Evolutionary conservation across 2,888 invertebrate species (phyloP), one percentile per base, ranked within the genome.

Genomic region (Spodoptera exigua): DNA sequence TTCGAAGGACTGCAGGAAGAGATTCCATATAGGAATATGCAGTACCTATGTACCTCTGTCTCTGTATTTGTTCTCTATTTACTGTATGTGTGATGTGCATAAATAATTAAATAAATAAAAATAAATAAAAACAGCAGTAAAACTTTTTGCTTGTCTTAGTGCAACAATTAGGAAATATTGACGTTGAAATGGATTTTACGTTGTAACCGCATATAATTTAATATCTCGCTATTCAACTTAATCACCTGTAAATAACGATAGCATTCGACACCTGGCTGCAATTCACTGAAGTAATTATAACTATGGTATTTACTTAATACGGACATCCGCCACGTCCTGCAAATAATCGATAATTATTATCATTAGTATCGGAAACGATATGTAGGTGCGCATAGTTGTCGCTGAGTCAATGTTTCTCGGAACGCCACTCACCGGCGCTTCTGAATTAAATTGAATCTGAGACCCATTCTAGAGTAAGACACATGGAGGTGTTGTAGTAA

Each of bases 361-460:
- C 69, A 74, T 70, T 71, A 69, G 88, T 89, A 76, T 72, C 76
- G 73, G 89, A 90, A 88, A 85, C 87, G 81, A 82, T 85, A 59
- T 18, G 35, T 52, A 49, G 48, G 77, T 80, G 75, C 72, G 56
- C 77, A 76, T 76, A 78, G 75, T 76, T 66, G 58, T 60, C 53
- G 46, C 63, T 87, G 86, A 86, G 63, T 88, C 86, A 88, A 71
- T 68, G 61, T 68, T 85, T 83, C 86, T 78, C 61, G 80, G 83
- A 85, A 84, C 68, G 12, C 36, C 65, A 70, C 65, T 82, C 80
- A 82, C 78, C 75, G 78, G 70, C 67, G 61, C 62, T 78, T 82
- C 76, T 86, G 85, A 86, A 85, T 82, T 54, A 72, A 74, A 48
- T 48, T 61, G 72, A 73, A 78, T 82, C 78, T 57, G 70, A 73